Percentiles rank a stretch among this genome's conserved stretches.
Conservation (phyloP, 2,113 vertebrate species). For the Anarhynchus alexandrinus region DNA sequence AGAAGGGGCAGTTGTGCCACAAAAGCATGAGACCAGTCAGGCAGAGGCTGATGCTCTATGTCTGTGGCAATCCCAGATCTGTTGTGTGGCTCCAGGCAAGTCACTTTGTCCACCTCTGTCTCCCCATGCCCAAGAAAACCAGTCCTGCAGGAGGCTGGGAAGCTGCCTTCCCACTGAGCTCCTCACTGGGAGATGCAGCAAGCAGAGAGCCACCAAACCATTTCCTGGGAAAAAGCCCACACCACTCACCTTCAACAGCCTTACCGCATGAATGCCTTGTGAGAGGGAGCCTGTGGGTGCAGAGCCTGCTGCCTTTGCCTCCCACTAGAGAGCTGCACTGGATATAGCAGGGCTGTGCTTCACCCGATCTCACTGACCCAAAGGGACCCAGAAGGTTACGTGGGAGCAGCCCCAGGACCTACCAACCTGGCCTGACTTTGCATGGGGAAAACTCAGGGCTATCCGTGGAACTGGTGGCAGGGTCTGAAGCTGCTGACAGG, state of each 20-base stretch:
- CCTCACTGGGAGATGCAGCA: not conserved
- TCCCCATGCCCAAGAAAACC: not conserved
- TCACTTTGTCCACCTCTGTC: not conserved
- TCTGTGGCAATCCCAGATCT: not conserved
- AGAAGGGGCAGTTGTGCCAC: fast-evolving
- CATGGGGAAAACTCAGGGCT: not conserved
- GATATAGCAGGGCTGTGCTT: not conserved
- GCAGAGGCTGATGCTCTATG: not conserved
- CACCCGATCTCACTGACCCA: fast-evolving
- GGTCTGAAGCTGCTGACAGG: not conserved
- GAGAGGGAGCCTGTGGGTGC: not conserved
- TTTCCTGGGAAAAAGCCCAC: not conserved
- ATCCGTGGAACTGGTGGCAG: not conserved
- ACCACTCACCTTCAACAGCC: not conserved
- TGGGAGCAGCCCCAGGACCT: not conserved
- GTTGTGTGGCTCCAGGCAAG: not conserved
- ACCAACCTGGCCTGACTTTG: not conserved
- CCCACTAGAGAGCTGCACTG: not conserved
- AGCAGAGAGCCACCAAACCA: not conserved
- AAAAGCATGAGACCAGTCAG: fast-evolving
- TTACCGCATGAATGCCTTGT: fast-evolving
- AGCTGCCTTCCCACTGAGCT: not conserved
- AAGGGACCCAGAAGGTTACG: not conserved
- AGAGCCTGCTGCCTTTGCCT: not conserved
- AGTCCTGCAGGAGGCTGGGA: not conserved